These are phyloP conservation scores for Petrophora chlorosata DNA, from an alignment of 2,888 invertebrate genomes.

Conservation along the genomic window DNA sequence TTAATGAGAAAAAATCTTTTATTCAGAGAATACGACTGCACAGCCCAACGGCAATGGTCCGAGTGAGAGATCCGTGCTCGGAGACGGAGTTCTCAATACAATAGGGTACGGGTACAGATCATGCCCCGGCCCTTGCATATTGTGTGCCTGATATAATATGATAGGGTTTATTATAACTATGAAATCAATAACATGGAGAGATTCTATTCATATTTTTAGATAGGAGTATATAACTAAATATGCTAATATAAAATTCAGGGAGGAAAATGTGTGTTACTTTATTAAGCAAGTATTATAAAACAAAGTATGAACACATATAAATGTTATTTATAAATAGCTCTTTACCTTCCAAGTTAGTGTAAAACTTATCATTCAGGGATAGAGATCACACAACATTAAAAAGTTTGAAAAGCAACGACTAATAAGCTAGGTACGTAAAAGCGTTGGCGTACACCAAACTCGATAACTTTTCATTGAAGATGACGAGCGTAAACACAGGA, in stretches of 20 bases:
- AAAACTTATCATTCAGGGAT: constrained; percentile 8
- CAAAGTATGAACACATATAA: too few relatives aligned
- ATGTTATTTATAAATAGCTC: too few relatives aligned
- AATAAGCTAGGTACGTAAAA: constrained; percentile 25
- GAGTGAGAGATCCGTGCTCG: constrained; percentile 68
- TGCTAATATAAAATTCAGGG: too few relatives aligned
- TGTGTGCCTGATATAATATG: constrained; percentile 53
- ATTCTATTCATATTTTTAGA: constrained; percentile 1
- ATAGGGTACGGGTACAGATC: constrained; percentile 66
- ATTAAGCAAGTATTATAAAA: too few relatives aligned
- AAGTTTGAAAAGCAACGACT: constrained; percentile 10
- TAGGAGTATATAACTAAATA: too few relatives aligned
- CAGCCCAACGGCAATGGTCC: constrained; percentile 59
- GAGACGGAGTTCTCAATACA: constrained; percentile 63
- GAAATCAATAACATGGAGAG: constrained; percentile 62
- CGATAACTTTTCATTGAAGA: constrained; percentile 59
- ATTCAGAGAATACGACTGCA: constrained; percentile 66
- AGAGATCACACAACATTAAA: constrained; percentile 16
- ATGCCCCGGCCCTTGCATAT: constrained; percentile 58
- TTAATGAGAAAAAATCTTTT: constrained; percentile 52
- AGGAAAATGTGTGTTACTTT: too few relatives aligned
- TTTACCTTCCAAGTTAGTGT: constrained; percentile 22
- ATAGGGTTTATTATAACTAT: constrained; percentile 65
- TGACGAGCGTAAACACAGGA: constrained; percentile 70
- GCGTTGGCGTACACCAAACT: constrained; percentile 39